A percentile compares a stretch with the other conserved stretches of the same genome.
phyloP scores from a whole-genome alignment of 1,140 invertebrate genomes.

The Eubasilissa regina region DNA sequence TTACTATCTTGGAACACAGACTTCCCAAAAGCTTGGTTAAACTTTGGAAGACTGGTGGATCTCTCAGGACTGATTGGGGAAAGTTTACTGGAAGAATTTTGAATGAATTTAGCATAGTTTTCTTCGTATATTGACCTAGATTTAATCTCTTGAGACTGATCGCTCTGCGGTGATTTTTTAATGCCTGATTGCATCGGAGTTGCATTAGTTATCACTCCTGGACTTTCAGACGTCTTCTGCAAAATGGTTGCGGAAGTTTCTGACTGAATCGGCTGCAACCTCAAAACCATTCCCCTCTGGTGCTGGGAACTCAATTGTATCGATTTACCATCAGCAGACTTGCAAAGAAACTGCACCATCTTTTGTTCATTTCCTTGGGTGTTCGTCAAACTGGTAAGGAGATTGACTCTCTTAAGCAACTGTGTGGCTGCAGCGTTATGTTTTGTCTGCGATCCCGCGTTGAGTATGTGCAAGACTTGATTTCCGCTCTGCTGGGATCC shows the following conservation, averaged over 20 bases:
- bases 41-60: slow-evolving; percentile 77
- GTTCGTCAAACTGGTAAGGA: slow-evolving; percentile 70
- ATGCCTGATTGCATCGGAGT: slow-evolving; percentile 41
- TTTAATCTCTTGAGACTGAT: slow-evolving; percentile 66
- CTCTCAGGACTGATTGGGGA: slow-evolving; percentile 63
- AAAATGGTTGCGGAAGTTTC: slow-evolving; percentile 62
- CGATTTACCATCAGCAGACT: slow-evolving; percentile 73
- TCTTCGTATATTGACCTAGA: slow-evolving; percentile 72
- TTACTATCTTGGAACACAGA: slow-evolving; percentile 72
- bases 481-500: slow-evolving; percentile 67
- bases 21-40: slow-evolving; percentile 86
- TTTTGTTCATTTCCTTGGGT: slow-evolving; percentile 71
- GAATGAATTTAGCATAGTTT: slow-evolving; percentile 73
- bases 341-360: slow-evolving; percentile 74
- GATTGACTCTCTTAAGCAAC: slow-evolving; percentile 69
- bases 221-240: slow-evolving; percentile 63
- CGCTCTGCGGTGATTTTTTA: slow-evolving; percentile 60
- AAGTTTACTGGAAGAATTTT: slow-evolving; percentile 65
- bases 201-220: slow-evolving; percentile 61
- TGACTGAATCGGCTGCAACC: slow-evolving; percentile 67
- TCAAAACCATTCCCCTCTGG: slow-evolving; percentile 70
- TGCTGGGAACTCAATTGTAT: slow-evolving; percentile 70
- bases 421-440: slow-evolving; percentile 64
- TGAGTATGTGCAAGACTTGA: slow-evolving; percentile 71
- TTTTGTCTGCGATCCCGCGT: slow-evolving; percentile 66